Evolutionary conservation across 2,113 vertebrate genomes (phyloP).

Genomic region (Colaptes auratus): DNA sequence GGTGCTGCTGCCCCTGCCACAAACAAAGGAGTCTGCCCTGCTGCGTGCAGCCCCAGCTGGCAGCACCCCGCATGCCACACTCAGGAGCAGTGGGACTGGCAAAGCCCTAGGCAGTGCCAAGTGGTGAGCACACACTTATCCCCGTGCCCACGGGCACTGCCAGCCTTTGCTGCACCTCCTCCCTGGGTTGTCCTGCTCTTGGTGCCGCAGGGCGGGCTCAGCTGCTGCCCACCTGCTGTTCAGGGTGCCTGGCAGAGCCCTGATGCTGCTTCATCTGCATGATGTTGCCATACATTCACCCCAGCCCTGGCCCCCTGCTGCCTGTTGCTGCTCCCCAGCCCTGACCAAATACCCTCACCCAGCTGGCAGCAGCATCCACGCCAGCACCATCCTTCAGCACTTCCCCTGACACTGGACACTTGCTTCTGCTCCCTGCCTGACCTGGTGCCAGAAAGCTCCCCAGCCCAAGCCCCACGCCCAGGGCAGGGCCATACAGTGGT

Average conservation of each 20-base stretch:
- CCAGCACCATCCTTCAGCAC: neutral
- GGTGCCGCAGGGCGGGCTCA: neutral
- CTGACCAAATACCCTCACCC: neutral
- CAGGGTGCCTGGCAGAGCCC: neutral
- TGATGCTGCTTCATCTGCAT: neutral
- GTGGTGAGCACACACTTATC: neutral
- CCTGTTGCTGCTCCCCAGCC: neutral
- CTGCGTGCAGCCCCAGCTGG: neutral
- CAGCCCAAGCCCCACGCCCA: neutral
- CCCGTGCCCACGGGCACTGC: neutral
- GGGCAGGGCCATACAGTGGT: neutral
- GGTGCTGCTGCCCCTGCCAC: neutral
- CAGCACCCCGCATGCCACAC: neutral
- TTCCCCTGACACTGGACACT: neutral
- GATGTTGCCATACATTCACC: neutral
- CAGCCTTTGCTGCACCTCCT: neutral
- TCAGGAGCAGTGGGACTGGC: neutral
- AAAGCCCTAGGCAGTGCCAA: neutral
- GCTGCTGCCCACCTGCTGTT: neutral
- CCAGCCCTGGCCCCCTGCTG: accelerated
- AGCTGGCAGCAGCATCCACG: neutral
- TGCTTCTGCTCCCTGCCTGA: neutral
- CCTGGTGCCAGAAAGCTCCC: neutral
- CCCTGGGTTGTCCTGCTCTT: neutral
- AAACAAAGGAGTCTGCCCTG: neutral